These are phyloP conservation scores for Ormyrus nitidulus DNA, from an alignment of 2,888 invertebrate species.

Conservation along the genomic window DNA sequence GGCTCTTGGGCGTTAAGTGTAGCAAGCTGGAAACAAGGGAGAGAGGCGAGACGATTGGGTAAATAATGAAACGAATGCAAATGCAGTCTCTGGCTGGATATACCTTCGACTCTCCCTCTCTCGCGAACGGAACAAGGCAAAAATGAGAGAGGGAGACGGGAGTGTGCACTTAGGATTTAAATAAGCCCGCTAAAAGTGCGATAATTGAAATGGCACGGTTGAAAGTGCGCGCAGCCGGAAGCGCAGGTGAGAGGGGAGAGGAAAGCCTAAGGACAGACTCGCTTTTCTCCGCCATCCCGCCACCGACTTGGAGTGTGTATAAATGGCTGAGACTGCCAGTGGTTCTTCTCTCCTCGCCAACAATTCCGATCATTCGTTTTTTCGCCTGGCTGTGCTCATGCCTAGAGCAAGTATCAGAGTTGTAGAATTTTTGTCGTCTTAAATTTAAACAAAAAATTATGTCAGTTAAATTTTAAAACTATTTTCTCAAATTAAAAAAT, in stretches of 20 bases:
- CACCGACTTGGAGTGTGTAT: constrained; percentile 6
- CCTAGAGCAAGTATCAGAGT: too few relatives aligned
- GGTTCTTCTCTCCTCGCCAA: constrained; percentile 10
- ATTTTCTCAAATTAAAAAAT: too few relatives aligned
- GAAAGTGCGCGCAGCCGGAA: constrained; percentile 40
- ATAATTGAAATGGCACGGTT: constrained; percentile 67
- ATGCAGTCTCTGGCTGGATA: constrained; percentile 60
- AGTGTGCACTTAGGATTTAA: constrained; percentile 70
- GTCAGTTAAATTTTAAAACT: too few relatives aligned
- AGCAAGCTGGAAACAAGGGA: constrained; percentile 61
- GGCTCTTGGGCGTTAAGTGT: constrained; percentile 54
- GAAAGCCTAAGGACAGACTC: constrained; percentile 41
- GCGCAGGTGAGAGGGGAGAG: constrained; percentile 17
- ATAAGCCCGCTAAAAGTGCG: constrained; percentile 70
- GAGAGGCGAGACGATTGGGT: constrained; percentile 63
- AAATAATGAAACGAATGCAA: constrained; percentile 69
- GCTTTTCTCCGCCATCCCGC: constrained; percentile 6
- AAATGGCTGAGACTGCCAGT: constrained; percentile 22
- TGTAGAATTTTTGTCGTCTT: too few relatives aligned
- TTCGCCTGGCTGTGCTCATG: neutral
- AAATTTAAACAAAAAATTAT: too few relatives aligned
- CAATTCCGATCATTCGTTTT: constrained; percentile 17
- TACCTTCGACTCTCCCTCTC: constrained; percentile 33
- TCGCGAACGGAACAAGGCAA: constrained; percentile 23
- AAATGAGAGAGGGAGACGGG: constrained; percentile 19